A percentile compares a stretch with the other conserved stretches of the same genome.
These are phyloP conservation scores for Porites australiensis DNA, from an alignment of 64 coral and sea anemone species.

Conservation along the genomic window DNA sequence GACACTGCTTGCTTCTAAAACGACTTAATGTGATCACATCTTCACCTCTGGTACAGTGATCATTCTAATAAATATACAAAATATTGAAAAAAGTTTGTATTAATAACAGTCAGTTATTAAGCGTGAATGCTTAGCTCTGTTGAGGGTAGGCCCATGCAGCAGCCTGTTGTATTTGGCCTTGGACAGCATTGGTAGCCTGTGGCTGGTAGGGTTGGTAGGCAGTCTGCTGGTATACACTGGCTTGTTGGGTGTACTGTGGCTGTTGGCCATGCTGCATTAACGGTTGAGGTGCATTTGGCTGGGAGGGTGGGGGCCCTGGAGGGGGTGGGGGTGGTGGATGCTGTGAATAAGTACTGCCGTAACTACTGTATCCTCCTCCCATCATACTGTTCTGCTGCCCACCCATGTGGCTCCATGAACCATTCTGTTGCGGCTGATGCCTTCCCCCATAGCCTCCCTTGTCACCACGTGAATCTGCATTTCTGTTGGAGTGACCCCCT, in stretches of 20 bases:
- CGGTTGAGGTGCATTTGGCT: constrained; percentile 65
- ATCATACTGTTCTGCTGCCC: constrained; percentile 51
- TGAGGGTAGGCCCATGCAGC: constrained; percentile 26
- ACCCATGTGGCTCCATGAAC: constrained; percentile 60
- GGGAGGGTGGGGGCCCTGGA: constrained; percentile 61
- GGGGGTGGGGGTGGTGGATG: constrained; percentile 71
- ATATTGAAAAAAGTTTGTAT: not conserved
- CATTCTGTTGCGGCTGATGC: constrained; percentile 65
- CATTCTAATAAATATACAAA: constrained; percentile 24
- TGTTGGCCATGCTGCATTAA: constrained; percentile 76
- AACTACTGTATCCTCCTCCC: constrained; percentile 37
- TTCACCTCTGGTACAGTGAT: not conserved
- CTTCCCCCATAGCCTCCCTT: constrained; percentile 65
- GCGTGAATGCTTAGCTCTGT: not conserved
- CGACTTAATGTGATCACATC: not conserved
- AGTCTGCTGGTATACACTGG: constrained; percentile 59
- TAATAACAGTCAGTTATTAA: not conserved
- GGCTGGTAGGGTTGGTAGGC: constrained; percentile 37
- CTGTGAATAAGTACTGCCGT: constrained; percentile 29
- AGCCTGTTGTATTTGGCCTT: constrained; percentile 38
- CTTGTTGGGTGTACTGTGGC: constrained; percentile 70
- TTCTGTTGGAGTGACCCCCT: constrained; percentile 38
- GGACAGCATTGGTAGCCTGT: constrained; percentile 48
- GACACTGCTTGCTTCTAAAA: not conserved
- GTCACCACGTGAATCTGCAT: not conserved